Conservation (phyloP, 2,113 vertebrate genomes). For the Rousettus leschenaultii region DNA sequence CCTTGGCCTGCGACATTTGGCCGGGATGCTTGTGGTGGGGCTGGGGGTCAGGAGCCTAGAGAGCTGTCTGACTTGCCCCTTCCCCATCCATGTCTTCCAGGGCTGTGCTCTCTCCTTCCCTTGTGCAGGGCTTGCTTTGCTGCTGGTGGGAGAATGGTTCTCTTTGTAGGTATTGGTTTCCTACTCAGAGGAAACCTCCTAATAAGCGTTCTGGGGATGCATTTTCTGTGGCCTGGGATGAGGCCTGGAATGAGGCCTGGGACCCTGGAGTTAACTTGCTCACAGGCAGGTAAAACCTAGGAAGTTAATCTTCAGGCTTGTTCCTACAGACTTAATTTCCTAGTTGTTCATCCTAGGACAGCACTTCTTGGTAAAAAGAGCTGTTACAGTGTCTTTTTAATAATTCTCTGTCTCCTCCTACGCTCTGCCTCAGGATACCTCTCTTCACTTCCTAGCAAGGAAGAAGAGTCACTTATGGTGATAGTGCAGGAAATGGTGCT, state of each 20-base stretch:
- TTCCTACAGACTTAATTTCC: neutral
- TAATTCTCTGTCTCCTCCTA: neutral
- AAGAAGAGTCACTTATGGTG: neutral
- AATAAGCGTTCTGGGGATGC: neutral
- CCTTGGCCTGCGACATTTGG: neutral
- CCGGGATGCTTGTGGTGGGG: accelerated
- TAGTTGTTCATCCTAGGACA: neutral
- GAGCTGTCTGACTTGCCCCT: neutral
- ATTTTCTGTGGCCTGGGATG: neutral
- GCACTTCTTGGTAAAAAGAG: neutral
- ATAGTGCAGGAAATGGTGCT: neutral
- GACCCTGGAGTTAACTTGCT: neutral
- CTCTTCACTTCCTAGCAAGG: neutral
- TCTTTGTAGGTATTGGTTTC: neutral
- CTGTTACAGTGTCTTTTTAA: neutral
- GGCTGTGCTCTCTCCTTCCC: neutral
- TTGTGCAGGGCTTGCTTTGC: neutral
- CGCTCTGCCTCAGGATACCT: neutral
- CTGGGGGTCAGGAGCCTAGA: neutral
- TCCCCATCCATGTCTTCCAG: neutral
- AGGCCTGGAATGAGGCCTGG: neutral
- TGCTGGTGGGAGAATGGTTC: neutral
- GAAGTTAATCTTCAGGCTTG: neutral
- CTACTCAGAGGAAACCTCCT: neutral
- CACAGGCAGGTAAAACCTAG: neutral